These are phyloP conservation scores for Philypnodon macrostomus DNA, from an alignment of 2,797 vertebrate species.

Conservation along the genomic window DNA sequence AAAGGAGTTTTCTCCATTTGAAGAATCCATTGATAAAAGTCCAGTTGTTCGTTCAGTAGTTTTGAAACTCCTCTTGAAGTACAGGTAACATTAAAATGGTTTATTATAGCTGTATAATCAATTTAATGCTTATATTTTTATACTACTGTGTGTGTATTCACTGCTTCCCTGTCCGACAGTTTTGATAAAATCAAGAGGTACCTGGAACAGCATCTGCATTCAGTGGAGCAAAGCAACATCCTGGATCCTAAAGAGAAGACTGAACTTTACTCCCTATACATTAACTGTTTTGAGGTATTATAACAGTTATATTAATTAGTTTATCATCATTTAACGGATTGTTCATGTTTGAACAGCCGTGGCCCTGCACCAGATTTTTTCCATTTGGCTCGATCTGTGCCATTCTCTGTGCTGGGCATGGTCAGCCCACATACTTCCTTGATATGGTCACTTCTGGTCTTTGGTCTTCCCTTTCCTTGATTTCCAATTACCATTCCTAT, in stretches of 20 bases:
- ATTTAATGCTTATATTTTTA: background rate
- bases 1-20: slow-evolving; percentile 88
- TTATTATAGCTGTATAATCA: too few species aligned
- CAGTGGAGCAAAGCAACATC: slow-evolving; percentile 78
- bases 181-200: slow-evolving; percentile 84
- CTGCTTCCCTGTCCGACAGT: slow-evolving; percentile 62
- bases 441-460: too few species aligned
- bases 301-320: too few species aligned
- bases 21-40: slow-evolving; percentile 89
- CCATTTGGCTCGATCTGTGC: too few species aligned
- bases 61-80: slow-evolving; percentile 92
- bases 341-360: too few species aligned
- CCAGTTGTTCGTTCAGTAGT: slow-evolving; percentile 91
- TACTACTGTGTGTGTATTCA: background rate
- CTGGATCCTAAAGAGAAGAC: slow-evolving; percentile 81
- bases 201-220: slow-evolving; percentile 81
- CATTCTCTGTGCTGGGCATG: too few species aligned
- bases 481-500: too few species aligned
- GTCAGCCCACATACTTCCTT: too few species aligned
- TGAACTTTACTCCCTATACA: slow-evolving; percentile 87
- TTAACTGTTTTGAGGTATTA: slow-evolving; percentile 89
- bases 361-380: too few species aligned
- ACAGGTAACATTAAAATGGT: slow-evolving; percentile 78
- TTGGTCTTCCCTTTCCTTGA: too few species aligned
- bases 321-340: too few species aligned